Evolutionary conservation across 1,140 invertebrate genomes (phyloP).

Genomic region (Cydia pomonella): DNA sequence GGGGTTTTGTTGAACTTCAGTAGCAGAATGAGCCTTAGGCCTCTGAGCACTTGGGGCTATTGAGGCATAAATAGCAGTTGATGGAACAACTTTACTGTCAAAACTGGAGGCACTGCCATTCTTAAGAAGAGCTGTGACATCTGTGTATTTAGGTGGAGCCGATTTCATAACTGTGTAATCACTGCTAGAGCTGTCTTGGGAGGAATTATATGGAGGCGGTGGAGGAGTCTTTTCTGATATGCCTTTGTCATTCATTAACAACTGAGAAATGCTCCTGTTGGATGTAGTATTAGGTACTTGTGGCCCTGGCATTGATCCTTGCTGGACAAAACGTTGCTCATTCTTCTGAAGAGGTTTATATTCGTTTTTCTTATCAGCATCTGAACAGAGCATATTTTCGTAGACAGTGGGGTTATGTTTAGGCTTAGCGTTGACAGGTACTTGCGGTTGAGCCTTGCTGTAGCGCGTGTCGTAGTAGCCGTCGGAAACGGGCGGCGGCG

Average conservation of each 20-base stretch:
- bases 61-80: conserved; percentile 79
- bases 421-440: conserved; percentile 82
- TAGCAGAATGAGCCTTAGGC: conserved; percentile 78
- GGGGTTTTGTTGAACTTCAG: conserved; percentile 73
- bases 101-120: conserved; percentile 68
- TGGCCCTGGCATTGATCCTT: conserved; percentile 69
- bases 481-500: conserved; percentile 68
- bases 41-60: conserved; percentile 79
- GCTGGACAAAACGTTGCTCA: conserved; percentile 69
- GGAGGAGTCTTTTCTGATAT: conserved; percentile 65
- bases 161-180: conserved; percentile 75
- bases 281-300: conserved; percentile 66
- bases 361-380: conserved; percentile 68
- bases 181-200: conserved; percentile 62
- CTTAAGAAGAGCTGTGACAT: conserved; percentile 71
- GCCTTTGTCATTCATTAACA: conserved; percentile 58
- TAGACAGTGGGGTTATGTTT: conserved; percentile 65
- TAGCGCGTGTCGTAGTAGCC: conserved; percentile 82
- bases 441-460: conserved; percentile 86
- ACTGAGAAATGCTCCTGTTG: conserved; percentile 59
- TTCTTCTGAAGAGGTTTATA: conserved; percentile 57
- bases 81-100: conserved; percentile 76
- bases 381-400: conserved; percentile 74
- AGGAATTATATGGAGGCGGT: conserved; percentile 59
- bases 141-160: conserved; percentile 71